Evolutionary conservation across 1,140 invertebrate species (phyloP).

Genomic region (Halictus rubicundus): DNA sequence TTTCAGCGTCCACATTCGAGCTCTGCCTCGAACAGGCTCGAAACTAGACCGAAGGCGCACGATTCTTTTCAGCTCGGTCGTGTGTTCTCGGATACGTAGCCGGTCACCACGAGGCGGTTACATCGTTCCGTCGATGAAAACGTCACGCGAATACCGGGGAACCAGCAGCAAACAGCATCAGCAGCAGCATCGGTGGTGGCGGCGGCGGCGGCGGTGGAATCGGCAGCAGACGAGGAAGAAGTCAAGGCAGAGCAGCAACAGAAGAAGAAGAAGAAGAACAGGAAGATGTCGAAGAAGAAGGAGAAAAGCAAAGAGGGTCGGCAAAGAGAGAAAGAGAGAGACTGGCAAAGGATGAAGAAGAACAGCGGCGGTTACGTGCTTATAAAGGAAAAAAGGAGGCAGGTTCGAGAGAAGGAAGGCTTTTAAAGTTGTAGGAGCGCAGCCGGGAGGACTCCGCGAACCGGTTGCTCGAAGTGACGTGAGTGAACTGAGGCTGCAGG

Average conservation of each 20-base stretch:
- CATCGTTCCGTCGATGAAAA: constrained; percentile 31
- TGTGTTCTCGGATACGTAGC: not conserved
- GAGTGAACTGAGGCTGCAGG: constrained; percentile 78
- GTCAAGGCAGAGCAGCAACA: too few species aligned
- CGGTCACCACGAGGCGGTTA: constrained; percentile 31
- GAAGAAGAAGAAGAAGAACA: not conserved
- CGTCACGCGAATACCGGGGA: constrained; percentile 18
- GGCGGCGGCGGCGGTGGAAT: too few species aligned
- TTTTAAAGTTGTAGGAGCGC: constrained; percentile 61
- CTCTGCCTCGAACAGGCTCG: not conserved
- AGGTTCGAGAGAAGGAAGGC: constrained; percentile 40
- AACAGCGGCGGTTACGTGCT: constrained; percentile 37
- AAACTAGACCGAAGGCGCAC: constrained; percentile 12
- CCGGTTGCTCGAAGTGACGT: constrained; percentile 80
- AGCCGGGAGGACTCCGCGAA: constrained; percentile 68
- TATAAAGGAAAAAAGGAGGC: constrained; percentile 36
- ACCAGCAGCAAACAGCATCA: not conserved
- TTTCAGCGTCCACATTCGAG: constrained; percentile 43
- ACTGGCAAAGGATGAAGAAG: constrained; percentile 36
- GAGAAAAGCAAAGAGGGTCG: not conserved
- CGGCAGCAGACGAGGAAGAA: too few species aligned
- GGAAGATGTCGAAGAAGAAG: not conserved
- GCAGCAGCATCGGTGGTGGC: too few species aligned
- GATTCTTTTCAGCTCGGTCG: constrained; percentile 4
- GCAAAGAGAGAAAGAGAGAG: constrained; percentile 5